Evolutionary conservation across 2,113 vertebrate species (phyloP).

Genomic region (Paratilapia polleni): DNA sequence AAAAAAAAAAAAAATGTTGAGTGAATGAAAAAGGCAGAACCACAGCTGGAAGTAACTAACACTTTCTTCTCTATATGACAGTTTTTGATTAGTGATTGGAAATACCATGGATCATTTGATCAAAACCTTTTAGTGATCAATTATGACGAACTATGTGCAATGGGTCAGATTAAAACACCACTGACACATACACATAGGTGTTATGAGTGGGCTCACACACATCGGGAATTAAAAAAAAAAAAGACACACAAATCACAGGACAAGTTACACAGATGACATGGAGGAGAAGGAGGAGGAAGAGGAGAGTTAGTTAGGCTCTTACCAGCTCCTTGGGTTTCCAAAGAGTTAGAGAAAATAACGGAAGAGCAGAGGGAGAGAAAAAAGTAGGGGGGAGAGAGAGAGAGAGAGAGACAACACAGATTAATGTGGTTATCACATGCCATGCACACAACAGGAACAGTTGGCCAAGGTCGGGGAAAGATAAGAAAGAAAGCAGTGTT

Average conservation of each 20-base stretch:
- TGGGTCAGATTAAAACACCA: conserved; percentile 46
- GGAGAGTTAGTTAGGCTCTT: conserved; percentile 82
- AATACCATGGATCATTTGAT: conserved; percentile 24
- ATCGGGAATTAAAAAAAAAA: not conserved
- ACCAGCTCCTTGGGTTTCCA: conserved; percentile 95
- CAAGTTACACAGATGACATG: conserved; percentile 38
- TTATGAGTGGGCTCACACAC: conserved; percentile 21
- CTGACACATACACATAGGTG: conserved; percentile 28
- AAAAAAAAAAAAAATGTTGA: conserved; percentile 19
- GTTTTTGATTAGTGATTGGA: conserved; percentile 61
- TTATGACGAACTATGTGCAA: conserved; percentile 24
- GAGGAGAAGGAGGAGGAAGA: conserved; percentile 43
- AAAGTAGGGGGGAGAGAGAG: conserved; percentile 50
- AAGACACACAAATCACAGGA: conserved; percentile 44
- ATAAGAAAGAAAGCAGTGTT: conserved; percentile 80
- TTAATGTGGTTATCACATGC: conserved; percentile 92
- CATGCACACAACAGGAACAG: conserved; percentile 83
- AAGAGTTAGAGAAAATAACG: conserved; percentile 79
- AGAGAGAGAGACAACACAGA: conserved; percentile 79
- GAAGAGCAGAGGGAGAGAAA: conserved; percentile 68
- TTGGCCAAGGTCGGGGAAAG: conserved; percentile 67
- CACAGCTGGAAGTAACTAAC: conserved; percentile 23
- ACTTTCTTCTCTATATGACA: conserved; percentile 49
- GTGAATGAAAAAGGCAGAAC: conserved; percentile 31
- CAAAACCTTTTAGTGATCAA: conserved; percentile 38